Base-by-base conservation (phyloP, 2,113 vertebrate species). In the Cinclus cinclus region DNA sequence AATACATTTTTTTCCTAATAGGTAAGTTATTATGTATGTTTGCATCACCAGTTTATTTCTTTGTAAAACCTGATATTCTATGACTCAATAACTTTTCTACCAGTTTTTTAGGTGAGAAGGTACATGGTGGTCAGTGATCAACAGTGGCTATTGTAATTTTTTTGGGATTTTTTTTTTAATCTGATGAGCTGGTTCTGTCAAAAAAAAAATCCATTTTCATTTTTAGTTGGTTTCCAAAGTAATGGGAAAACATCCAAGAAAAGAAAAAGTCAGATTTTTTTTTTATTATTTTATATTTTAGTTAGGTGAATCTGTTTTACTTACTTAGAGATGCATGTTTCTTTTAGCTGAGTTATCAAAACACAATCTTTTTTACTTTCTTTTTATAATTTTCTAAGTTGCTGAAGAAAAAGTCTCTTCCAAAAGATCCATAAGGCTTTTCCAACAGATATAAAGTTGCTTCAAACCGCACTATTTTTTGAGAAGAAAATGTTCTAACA, bases 291-390 rank as follows among this genome's bases (percentile, higher is more conserved):
- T 75, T 47, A 22, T 69, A 15, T 69, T 68, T 75, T 47, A 22
- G 65, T 74, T 89, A 25, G 4, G 4, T 28, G 1, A 41, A 41
- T 58, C 13, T 87, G 3, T 17, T 70, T 65, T 87, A 41, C 9
- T 37, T 83, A 44, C 31, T 55, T 85, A 50, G 12, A 39, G 2
- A 70, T 1, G 9, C 11, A 6, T 14, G 6, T 59, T 67, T 87
- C 42, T 74, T 77, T 53, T 55, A 78, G 13, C 7, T 83, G 14
- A 62, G 2, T 33, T 59, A 42, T 15, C 23, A 74, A 74, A 83
- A 58, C 11, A 25, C 0, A 23, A 6, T 35, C 3, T 39, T 37
- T 50, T 58, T 35, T 35, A 3, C 0, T 14, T 33, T 50, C 1
- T 30, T 41, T 53, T 77, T 68, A 30, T 75, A 44, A 4, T 69